Evolutionary conservation across 2,113 vertebrate genomes (phyloP), one percentile per base, ranked within the genome.

Genomic region (Platysteira castanea): DNA sequence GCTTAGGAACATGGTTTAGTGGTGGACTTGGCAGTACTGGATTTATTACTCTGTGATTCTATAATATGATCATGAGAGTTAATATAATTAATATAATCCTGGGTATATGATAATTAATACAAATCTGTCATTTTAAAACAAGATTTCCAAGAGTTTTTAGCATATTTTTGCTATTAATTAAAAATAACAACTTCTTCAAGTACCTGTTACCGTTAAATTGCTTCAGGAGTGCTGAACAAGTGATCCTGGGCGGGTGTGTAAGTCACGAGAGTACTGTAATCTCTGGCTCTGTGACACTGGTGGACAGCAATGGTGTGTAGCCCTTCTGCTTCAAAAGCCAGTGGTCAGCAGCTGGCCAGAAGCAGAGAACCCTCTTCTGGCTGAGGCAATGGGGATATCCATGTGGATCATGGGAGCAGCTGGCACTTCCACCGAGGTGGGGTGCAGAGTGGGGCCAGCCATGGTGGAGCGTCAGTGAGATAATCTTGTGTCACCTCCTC

Each of bases 261-360:
- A 2, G 3, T 13, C 11, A 2, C 0, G 2, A 37, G 11, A 57
- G 31, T 16, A 5, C 27, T 27, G 52, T 30, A 11, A 21, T 15
- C 21, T n/a, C 15, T 28, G 50, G 22, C 37, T 57, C n/a, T 30
- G 2, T 10, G 24, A 28, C 39, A 18, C 15, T 3, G 7, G 6
- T 10, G 52, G 12, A 17, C 49, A 60, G 28, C 60, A 69, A 1
- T 37, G 24, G 4, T 13, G 3, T 49, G 64, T 9, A 11, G 46
- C 31, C 15, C 7, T 77, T 78, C 60, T n/a, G n/a, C n/a, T 65
- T 87, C 37, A 23, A 47, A 74, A 75, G 4, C 4, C 13, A 20
- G 9, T 42, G 44, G 26, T 7, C 4, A 3, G 41, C 67, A 54
- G 15, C 35, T 41, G 67, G 14, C 20, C 53, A 65, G 71, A 56